These are phyloP conservation scores for Podarcis siculus DNA, from an alignment of 2,797 vertebrate species.

Conservation along the genomic window DNA sequence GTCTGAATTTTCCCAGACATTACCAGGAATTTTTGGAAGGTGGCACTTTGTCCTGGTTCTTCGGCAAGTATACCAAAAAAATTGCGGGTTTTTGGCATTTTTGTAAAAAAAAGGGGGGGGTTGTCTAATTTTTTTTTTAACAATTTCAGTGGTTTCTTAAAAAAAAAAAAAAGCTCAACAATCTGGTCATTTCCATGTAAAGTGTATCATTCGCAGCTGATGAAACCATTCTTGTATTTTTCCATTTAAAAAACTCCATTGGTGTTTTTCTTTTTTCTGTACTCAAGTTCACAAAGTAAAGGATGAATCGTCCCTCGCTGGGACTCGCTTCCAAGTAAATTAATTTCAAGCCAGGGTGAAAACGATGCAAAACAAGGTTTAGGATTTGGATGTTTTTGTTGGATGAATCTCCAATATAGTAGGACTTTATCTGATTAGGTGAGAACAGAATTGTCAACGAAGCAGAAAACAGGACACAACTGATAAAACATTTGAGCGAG, in stretches of 20 bases:
- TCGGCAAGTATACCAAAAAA: no score
- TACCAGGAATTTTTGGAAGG: no score
- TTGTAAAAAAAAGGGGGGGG: no score
- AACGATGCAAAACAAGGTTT: slow-evolving; percentile 18
- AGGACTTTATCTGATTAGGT: slow-evolving; percentile 69
- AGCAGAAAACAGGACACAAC: slow-evolving; percentile 73
- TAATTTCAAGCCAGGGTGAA: slow-evolving; percentile 19
- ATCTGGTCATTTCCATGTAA: not conserved
- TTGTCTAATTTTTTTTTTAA: no score
- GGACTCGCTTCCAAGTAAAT: not conserved
- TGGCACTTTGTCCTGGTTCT: no score
- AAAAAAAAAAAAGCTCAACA: no score
- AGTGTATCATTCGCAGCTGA: not conserved
- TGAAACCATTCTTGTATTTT: not conserved
- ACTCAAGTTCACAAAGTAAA: not conserved
- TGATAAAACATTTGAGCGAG: slow-evolving; percentile 66
- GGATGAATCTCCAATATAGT: slow-evolving; percentile 43
- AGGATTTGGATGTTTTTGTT: slow-evolving; percentile 48
- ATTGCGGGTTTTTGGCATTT: no score
- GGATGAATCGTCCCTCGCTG: not conserved
- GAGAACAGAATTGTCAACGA: slow-evolving; percentile 68
- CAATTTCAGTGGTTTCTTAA: no score
- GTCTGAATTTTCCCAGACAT: no score
- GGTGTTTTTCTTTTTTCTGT: not conserved
- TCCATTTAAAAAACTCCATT: not conserved